These are phyloP conservation scores for Apogon hyalosoma DNA, from an alignment of 2,797 vertebrate genomes.

Conservation along the genomic window DNA sequence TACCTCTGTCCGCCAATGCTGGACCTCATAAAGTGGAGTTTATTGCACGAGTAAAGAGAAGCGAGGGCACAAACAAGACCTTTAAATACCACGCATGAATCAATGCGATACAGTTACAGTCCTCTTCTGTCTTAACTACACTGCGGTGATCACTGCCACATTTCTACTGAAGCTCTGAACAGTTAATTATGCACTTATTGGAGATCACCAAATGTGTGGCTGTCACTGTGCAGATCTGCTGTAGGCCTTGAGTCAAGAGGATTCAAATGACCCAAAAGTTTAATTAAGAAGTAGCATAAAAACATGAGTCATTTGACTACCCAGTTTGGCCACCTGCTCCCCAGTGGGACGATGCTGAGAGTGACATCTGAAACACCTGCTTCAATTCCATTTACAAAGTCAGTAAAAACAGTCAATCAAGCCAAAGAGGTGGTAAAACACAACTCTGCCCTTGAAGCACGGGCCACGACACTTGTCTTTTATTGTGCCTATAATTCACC, in stretches of 20 bases:
- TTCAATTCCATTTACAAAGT: slow-evolving; percentile 73
- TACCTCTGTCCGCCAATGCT: slow-evolving; percentile 21
- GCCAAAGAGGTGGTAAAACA: slow-evolving; percentile 71
- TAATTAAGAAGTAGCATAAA: slow-evolving; percentile 64
- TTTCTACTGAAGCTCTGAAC: slow-evolving; percentile 28
- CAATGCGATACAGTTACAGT: slow-evolving; percentile 64
- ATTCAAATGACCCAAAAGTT: slow-evolving; percentile 54
- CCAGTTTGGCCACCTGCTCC: slow-evolving; percentile 71
- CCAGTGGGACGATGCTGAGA: slow-evolving; percentile 38
- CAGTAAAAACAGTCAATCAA: slow-evolving; percentile 78
- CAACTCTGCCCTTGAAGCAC: slow-evolving; percentile 61
- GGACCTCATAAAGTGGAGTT: slow-evolving; percentile 67
- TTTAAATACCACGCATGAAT: slow-evolving; percentile 69
- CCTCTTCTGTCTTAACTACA: slow-evolving; percentile 41
- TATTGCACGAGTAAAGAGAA: slow-evolving; percentile 60
- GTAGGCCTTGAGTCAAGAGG: slow-evolving; percentile 26
- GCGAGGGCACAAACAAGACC: slow-evolving; percentile 54
- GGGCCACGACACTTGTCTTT: slow-evolving; percentile 56
- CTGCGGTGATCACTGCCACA: slow-evolving; percentile 29
- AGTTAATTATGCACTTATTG: slow-evolving; percentile 49
- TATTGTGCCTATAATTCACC: slow-evolving; percentile 78
- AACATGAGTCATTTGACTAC: slow-evolving; percentile 56
- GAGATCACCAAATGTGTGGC: slow-evolving; percentile 30
- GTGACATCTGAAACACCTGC: slow-evolving; percentile 71
- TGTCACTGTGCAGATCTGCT: slow-evolving; percentile 5